Conservation (phyloP, 2,113 vertebrate genomes). For the Halcyon malimbica region DNA sequence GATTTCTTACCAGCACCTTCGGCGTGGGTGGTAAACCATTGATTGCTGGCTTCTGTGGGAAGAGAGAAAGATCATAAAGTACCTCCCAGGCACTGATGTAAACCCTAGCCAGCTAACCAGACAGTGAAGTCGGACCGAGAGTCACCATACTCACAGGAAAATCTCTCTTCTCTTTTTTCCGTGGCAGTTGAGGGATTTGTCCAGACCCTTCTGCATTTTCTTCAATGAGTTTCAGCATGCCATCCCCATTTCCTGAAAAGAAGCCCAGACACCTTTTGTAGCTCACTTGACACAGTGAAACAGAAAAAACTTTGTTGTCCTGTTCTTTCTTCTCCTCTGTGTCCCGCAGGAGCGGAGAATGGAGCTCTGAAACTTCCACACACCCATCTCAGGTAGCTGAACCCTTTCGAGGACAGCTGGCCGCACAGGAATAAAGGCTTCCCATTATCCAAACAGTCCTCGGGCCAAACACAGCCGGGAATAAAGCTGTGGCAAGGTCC, state of each 20-base stretch:
- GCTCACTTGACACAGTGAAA: neutral
- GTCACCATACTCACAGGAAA: conserved; percentile 84
- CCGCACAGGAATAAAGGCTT: neutral
- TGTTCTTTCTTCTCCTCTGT: neutral
- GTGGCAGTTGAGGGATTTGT: conserved; percentile 80
- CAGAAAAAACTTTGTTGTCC: neutral
- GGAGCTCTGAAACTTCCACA: neutral
- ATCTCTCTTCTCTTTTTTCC: conserved; percentile 91
- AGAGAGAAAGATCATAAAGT: conserved; percentile 18
- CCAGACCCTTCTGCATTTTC: conserved; percentile 77
- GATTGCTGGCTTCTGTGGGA: conserved; percentile 89
- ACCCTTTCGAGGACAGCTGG: neutral
- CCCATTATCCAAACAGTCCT: neutral
- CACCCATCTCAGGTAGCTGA: neutral
- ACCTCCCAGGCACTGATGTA: neutral
- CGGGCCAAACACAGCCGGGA: neutral
- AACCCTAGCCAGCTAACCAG: neutral
- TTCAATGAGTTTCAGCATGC: conserved; percentile 81
- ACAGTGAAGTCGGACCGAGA: neutral
- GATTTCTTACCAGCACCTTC: conserved; percentile 93
- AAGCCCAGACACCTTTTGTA: neutral
- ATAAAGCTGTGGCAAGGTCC: neutral
- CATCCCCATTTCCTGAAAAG: conserved; percentile 81
- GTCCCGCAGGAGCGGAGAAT: neutral
- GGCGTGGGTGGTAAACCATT: conserved; percentile 97